Conservation (phyloP, 2,113 vertebrate species). For the Hippopotamus amphibius region DNA sequence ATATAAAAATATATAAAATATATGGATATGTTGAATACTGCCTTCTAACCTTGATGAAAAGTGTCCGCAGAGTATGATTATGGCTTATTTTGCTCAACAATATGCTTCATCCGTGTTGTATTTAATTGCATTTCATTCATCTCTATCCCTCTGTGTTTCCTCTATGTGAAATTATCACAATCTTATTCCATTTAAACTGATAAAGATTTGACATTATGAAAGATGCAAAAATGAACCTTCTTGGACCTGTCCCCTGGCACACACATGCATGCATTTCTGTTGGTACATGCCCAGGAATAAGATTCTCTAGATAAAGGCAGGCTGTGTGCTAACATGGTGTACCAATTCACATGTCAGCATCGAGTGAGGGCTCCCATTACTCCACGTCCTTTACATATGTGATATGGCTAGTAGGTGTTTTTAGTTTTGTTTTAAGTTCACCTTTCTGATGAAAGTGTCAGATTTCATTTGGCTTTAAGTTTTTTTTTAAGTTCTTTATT, state of each 20-base stretch:
- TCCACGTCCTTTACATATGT: neutral
- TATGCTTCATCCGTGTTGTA: neutral
- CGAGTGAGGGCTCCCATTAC: no score
- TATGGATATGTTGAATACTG: neutral
- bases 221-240: neutral
- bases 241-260: neutral
- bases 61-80: neutral
- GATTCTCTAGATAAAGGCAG: neutral
- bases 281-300: no score
- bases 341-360: neutral
- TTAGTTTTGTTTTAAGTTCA: neutral
- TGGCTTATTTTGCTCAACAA: neutral
- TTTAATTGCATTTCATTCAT: neutral
- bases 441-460: neutral
- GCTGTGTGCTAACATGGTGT: neutral
- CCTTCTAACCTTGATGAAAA: neutral
- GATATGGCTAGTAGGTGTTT: neutral
- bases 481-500: no score
- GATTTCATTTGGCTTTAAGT: neutral
- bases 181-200: neutral
- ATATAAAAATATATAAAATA: neutral
- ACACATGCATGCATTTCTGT: neutral
- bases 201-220: neutral
- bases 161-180: neutral
- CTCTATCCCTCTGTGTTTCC: neutral